A percentile compares a stretch with the other conserved stretches of the same genome.
Conservation (phyloP, 1,140 invertebrate genomes). For the Drosophila ogumai region DNA sequence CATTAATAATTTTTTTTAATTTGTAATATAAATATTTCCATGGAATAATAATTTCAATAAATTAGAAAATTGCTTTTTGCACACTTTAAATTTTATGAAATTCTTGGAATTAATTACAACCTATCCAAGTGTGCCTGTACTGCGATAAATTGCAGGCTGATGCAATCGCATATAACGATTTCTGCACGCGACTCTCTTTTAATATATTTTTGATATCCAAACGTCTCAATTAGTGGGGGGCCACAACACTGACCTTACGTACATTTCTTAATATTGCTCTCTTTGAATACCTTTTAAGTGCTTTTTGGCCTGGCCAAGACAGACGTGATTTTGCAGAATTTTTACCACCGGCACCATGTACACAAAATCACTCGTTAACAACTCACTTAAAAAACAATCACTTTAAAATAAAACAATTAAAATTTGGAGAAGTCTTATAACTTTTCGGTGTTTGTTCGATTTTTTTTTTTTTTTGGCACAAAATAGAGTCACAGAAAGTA, state of each 20-base stretch:
- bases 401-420: constrained; percentile 16
- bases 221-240: constrained; percentile 25
- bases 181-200: constrained; percentile 15
- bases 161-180: constrained; percentile 45
- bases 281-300: constrained; percentile 37
- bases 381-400: constrained; percentile 7
- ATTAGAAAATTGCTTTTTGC: not conserved
- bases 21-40: not conserved
- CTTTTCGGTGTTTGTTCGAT: not conserved
- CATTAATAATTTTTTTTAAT: too few species aligned
- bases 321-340: constrained; percentile 30
- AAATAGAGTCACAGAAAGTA: constrained; percentile 3
- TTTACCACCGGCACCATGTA: constrained; percentile 45
- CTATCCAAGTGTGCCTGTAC: constrained; percentile 1
- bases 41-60: not conserved
- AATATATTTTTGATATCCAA: constrained; percentile 13
- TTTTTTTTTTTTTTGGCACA: not conserved
- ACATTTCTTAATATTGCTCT: not conserved
- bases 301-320: constrained; percentile 20
- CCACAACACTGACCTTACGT: constrained; percentile 27
- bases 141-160: constrained; percentile 34
- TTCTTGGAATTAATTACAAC: not conserved
- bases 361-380: constrained; percentile 16
- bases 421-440: not conserved
- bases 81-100: not conserved